Evolutionary conservation across 2,888 invertebrate genomes (phyloP).

Genomic region (Drosophila sordidapex): DNA sequence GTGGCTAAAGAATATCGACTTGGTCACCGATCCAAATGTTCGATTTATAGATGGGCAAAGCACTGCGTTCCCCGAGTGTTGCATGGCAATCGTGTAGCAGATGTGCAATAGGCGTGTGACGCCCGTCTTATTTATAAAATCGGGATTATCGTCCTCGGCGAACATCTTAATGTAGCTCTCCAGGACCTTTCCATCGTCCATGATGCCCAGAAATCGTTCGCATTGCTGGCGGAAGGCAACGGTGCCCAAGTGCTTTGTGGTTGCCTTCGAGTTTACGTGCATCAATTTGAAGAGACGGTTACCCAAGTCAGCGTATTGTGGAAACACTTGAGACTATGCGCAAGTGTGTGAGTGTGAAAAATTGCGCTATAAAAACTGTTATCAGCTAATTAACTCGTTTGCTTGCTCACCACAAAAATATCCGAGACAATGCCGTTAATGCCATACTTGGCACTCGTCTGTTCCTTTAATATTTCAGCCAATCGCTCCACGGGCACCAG

Average conservation of each 20-base stretch:
- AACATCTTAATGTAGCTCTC: slow-evolving; percentile 90
- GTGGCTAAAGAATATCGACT: slow-evolving; percentile 93
- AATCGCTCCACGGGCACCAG: slow-evolving; percentile 91
- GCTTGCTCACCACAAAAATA: slow-evolving; percentile 82
- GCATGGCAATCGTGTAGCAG: slow-evolving; percentile 92
- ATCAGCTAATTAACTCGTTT: slow-evolving; percentile 51
- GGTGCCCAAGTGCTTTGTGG: slow-evolving; percentile 87
- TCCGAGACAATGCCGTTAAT: slow-evolving; percentile 89
- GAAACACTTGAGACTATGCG: slow-evolving; percentile 90
- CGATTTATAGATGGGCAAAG: slow-evolving; percentile 89
- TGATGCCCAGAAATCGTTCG: slow-evolving; percentile 87
- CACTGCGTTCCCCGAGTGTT: slow-evolving; percentile 88
- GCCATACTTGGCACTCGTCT: slow-evolving; percentile 89
- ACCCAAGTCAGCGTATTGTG: slow-evolving; percentile 90
- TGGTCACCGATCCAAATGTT: slow-evolving; percentile 90
- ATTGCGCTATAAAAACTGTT: slow-evolving; percentile 41
- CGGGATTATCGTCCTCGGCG: slow-evolving; percentile 86
- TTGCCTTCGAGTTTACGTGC: slow-evolving; percentile 87
- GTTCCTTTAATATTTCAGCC: slow-evolving; percentile 90
- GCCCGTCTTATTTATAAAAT: slow-evolving; percentile 88
- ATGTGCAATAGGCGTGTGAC: slow-evolving; percentile 89
- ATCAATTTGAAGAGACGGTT: slow-evolving; percentile 89
- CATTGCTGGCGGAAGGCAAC: slow-evolving; percentile 90
- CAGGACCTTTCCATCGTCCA: slow-evolving; percentile 87
- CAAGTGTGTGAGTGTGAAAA: slow-evolving; percentile 19